A percentile compares a stretch with the other conserved stretches of the same genome.
These are phyloP conservation scores for Agonopterix alstromeriana DNA, from an alignment of 2,888 invertebrate genomes.

Conservation along the genomic window DNA sequence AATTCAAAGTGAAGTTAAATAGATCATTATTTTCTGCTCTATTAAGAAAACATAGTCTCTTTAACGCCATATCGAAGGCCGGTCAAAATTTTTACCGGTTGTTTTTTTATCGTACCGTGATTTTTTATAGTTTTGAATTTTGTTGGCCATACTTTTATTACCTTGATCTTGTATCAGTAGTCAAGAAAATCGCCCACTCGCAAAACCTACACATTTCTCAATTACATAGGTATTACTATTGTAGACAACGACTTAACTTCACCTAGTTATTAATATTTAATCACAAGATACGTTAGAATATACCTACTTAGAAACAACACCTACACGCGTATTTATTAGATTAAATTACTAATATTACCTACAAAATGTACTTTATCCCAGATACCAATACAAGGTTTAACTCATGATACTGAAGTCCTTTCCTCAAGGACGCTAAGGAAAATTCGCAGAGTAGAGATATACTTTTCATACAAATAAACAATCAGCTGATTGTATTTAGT, in stretches of 20 bases:
- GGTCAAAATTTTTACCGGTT: not conserved
- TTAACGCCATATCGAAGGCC: not conserved
- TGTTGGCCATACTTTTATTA: constrained; percentile 20
- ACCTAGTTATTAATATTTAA: constrained; percentile 1
- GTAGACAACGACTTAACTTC: constrained; percentile 12
- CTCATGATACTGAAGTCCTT: too few species aligned
- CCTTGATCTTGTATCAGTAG: constrained; percentile 34
- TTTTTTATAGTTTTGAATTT: constrained; percentile 7
- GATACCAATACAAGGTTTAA: too few species aligned
- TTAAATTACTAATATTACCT: too few species aligned
- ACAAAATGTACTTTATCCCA: too few species aligned
- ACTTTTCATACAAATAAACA: too few species aligned
- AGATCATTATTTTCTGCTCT: too few species aligned
- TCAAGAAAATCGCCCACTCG: constrained; percentile 23
- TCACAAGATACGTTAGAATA: not conserved
- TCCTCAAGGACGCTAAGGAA: too few species aligned
- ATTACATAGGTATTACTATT: constrained; percentile 16
- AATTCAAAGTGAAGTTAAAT: too few species aligned
- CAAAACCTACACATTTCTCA: constrained; percentile 27
- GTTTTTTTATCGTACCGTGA: constrained; percentile 1
- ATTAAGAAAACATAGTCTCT: too few species aligned
- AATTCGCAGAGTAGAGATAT: too few species aligned
- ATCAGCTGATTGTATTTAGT: too few species aligned
- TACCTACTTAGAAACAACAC: not conserved
- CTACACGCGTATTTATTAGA: not conserved